phyloP scores from a whole-genome alignment of 2,113 vertebrate genomes.

The Sylvia atricapilla region DNA sequence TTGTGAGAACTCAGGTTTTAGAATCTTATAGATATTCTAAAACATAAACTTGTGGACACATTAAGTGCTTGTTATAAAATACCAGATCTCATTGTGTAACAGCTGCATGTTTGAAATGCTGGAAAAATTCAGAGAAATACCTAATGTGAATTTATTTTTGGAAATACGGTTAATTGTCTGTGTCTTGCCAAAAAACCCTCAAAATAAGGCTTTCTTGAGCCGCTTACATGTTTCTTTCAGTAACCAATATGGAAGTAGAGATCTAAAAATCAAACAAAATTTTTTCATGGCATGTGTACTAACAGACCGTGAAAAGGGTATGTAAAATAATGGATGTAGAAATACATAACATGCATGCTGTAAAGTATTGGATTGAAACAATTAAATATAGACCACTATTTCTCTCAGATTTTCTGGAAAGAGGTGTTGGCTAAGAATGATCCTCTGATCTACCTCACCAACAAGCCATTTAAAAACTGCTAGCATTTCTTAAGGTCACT shows the following conservation, averaged over 20 bases:
- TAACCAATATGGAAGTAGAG: not conserved
- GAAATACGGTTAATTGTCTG: not conserved
- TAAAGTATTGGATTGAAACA: not conserved
- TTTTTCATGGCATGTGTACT: not conserved
- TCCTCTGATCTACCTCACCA: not conserved
- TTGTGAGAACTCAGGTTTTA: not conserved
- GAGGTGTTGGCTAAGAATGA: not conserved
- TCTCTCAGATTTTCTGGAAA: slow-evolving; percentile 1
- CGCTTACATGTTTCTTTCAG: not conserved
- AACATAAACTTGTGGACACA: not conserved
- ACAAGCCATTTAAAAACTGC: not conserved
- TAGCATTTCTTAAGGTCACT: not conserved
- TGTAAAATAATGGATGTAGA: not conserved
- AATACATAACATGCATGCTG: not conserved
- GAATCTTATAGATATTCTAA: not conserved
- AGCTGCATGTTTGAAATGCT: not conserved
- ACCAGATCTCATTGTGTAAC: not conserved
- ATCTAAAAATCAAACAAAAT: not conserved
- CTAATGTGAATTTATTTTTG: not conserved
- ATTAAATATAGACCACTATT: not conserved
- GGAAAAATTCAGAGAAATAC: not conserved
- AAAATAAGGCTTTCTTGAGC: not conserved
- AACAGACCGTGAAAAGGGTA: not conserved
- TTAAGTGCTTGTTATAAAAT: not conserved
- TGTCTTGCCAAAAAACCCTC: not conserved